Evolutionary conservation across 2,797 vertebrate species (phyloP).

Genomic region (Parauchenoglanis punctatus): DNA sequence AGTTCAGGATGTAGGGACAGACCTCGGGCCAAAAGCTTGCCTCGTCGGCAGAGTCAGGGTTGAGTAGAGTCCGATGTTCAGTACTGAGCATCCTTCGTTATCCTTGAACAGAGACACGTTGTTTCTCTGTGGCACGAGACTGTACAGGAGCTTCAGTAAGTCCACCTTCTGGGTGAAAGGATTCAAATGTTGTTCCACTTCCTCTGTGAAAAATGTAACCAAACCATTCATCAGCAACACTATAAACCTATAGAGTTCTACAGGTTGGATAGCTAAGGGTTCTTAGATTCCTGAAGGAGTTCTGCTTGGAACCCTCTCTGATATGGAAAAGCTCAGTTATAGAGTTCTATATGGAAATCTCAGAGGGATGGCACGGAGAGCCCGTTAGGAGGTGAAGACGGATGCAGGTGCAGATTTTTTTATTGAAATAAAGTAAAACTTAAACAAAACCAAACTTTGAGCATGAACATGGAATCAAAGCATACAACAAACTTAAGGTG

Average conservation of each 20-base stretch:
- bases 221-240: conserved; percentile 16
- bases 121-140: conserved; percentile 56
- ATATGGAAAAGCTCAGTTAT: not conserved
- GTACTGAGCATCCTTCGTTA: conserved; percentile 65
- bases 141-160: conserved; percentile 71
- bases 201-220: conserved; percentile 30
- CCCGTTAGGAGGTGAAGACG: too few species aligned
- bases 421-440: too few species aligned
- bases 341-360: not conserved
- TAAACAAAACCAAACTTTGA: too few species aligned
- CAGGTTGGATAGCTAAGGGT: not conserved
- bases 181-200: conserved; percentile 33
- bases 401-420: too few species aligned
- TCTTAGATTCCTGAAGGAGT: not conserved
- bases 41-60: conserved; percentile 73
- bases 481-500: too few species aligned
- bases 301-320: not conserved
- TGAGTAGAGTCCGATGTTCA: conserved; percentile 76
- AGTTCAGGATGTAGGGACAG: not conserved
- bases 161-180: conserved; percentile 73
- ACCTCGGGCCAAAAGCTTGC: conserved; percentile 77
- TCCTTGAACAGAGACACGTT: conserved; percentile 70
- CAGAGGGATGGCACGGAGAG: not conserved
- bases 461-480: too few species aligned
- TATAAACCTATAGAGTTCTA: not conserved